Percentiles rank a stretch among this genome's conserved stretches.
Evolutionary conservation across 1,140 invertebrate genomes (phyloP).

Genomic region (Ips typographus): DNA sequence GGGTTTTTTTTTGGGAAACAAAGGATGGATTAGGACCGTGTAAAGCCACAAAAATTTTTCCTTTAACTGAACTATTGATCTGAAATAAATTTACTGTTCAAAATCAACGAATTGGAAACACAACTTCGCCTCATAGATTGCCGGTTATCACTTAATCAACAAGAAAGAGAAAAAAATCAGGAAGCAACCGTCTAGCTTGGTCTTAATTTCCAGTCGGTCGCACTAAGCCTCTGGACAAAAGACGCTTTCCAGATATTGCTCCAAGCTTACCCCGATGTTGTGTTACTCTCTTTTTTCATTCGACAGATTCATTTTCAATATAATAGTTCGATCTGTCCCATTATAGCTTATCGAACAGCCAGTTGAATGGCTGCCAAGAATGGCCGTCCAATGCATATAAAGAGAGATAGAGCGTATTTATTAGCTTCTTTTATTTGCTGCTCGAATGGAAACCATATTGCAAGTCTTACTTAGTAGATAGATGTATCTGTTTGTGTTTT

Average conservation of each 20-base stretch:
- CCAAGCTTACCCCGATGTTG: neutral
- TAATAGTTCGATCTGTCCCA: slow-evolving; percentile 3
- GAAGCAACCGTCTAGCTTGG: too few species aligned
- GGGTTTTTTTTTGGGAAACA: neutral
- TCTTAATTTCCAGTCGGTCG: neutral
- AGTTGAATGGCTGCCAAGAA: slow-evolving; percentile 5
- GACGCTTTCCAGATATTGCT: neutral
- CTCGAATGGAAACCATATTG: too few species aligned
- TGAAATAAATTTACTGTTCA: neutral
- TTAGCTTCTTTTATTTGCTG: neutral
- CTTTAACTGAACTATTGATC: neutral
- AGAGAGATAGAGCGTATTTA: neutral
- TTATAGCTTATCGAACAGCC: slow-evolving; percentile 6
- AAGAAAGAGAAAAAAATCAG: too few species aligned
- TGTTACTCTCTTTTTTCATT: neutral
- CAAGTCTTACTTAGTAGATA: too few species aligned
- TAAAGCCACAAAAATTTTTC: neutral
- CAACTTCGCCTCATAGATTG: too few species aligned
- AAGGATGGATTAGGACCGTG: neutral
- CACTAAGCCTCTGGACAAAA: neutral
- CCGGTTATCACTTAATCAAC: too few species aligned
- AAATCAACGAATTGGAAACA: too few species aligned
- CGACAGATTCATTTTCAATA: slow-evolving; percentile 1
- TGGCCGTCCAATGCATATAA: neutral
- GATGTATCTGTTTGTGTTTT: too few species aligned